Evolutionary conservation across 2,797 vertebrate genomes (phyloP), one percentile per base, ranked within the genome.

Genomic region (Pelobates cultripes): DNA sequence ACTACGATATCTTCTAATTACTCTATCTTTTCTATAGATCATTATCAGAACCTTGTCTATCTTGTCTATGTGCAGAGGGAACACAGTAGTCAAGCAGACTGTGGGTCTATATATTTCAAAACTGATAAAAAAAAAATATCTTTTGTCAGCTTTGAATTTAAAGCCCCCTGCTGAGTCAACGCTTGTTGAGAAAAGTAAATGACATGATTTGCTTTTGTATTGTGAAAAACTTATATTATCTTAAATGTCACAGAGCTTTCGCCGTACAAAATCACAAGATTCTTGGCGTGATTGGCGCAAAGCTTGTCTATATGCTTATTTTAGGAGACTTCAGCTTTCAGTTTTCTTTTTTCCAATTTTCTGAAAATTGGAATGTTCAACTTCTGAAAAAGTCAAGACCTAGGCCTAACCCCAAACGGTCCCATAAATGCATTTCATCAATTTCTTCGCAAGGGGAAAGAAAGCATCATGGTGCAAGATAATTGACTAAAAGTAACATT

Each of bases 201-300:
- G 89, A 91, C 89, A 91, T 88, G 87, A 92, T 90, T 91, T 91
- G 87, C 91, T 86, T 92, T 91, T 92, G 88, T 91, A 88, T 88
- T 90, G 87, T 84, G 86, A 89, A 91, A 92, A 89, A 91, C 87
- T 89, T 88, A 89, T 87, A 91, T 91, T 91, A 90, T 90, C 88
- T 89, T 89, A 91, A 92, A 91, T 91, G 90, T 90, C 90, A 90
- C n/a, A 9, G 89, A 89, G 85, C 86, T 88, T 88, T 90, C 87
- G 87, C 87, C 87, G 87, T 83, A 89, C 87, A 89, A 89, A 91
- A 90, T 88, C 86, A 86, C 78, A 87, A 84, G 82, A 89, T 87
- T 89, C 86, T 85, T 84, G 85, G 87, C 89, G 90, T 88, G 89
- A 88, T 88, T 88, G 90, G 89, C 86, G 89, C 88, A 88, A 83